These are phyloP conservation scores for Margarornis squamiger DNA, from an alignment of 2,797 vertebrate genomes.

Conservation along the genomic window DNA sequence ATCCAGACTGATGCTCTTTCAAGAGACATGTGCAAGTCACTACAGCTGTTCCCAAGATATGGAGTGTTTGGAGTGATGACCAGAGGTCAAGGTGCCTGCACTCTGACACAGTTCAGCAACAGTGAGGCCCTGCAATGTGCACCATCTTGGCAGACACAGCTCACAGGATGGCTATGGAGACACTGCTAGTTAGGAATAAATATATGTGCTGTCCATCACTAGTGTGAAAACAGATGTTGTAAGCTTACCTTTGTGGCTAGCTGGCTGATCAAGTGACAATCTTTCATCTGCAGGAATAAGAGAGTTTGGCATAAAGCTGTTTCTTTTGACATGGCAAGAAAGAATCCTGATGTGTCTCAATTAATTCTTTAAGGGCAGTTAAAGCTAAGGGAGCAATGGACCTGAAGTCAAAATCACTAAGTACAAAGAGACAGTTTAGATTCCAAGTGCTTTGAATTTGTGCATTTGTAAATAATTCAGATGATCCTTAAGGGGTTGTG, in stretches of 20 bases:
- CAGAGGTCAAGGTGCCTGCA: neutral
- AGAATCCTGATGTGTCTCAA: neutral
- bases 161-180: neutral
- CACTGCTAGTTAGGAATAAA: neutral
- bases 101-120: neutral
- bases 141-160: neutral
- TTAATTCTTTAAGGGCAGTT: neutral
- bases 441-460: neutral
- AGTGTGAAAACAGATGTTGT: neutral
- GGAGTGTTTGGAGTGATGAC: neutral
- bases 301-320: neutral
- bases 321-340: neutral
- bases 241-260: neutral
- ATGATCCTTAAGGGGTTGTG: neutral
- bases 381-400: neutral
- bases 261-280: neutral
- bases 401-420: neutral
- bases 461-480: neutral
- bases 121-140: neutral
- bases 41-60: neutral
- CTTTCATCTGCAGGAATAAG: neutral
- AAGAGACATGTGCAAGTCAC: neutral
- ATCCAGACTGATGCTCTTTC: neutral
- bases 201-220: neutral
- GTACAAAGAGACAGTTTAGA: neutral